Percentiles rank a stretch among this genome's conserved stretches.
phyloP scores from a whole-genome alignment of 2,888 invertebrate genomes.

The Polydesmus complanatus region DNA sequence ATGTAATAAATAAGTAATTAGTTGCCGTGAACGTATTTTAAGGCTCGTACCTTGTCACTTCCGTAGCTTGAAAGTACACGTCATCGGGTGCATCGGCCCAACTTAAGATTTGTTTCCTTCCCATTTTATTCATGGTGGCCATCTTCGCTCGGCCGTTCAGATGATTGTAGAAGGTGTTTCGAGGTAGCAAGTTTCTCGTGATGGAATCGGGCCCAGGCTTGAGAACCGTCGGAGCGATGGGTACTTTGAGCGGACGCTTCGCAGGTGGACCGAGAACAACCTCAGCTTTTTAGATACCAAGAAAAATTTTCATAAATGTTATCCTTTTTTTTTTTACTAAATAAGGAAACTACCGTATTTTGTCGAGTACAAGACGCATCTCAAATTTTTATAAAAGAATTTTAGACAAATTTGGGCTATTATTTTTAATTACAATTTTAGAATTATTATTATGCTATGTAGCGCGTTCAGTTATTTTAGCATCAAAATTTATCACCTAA shows the following conservation, averaged over 20 bases:
- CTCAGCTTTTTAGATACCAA: background rate
- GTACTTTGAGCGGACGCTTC: constrained; percentile 51
- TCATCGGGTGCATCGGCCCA: constrained; percentile 98
- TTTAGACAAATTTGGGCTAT: too few relatives aligned
- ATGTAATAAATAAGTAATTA: background rate
- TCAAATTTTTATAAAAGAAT: too few relatives aligned
- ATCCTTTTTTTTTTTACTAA: too few relatives aligned
- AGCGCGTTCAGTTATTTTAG: too few relatives aligned
- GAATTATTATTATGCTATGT: too few relatives aligned
- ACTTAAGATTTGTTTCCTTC: constrained; percentile 76
- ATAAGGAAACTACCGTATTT: too few relatives aligned
- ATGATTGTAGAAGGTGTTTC: constrained; percentile 34
- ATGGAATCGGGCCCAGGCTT: constrained; percentile 16
- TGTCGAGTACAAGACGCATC: too few relatives aligned
- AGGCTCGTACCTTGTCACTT: constrained; percentile 64
- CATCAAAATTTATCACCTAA: too few relatives aligned
- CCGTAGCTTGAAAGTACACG: constrained; percentile 85
- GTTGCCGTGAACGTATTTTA: background rate
- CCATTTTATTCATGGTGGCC: constrained; percentile 60
- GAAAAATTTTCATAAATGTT: background rate
- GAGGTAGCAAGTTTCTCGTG: constrained; percentile 24
- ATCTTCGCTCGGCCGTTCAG: constrained; percentile 72
- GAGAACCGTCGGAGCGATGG: constrained; percentile 16
- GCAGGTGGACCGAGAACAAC: constrained; percentile 44
- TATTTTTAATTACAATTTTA: too few relatives aligned